Percentiles rank a stretch among this genome's conserved stretches.
phyloP scores from a whole-genome alignment of 2,888 invertebrate species.

The Parapristionchus giblindavisi region DNA sequence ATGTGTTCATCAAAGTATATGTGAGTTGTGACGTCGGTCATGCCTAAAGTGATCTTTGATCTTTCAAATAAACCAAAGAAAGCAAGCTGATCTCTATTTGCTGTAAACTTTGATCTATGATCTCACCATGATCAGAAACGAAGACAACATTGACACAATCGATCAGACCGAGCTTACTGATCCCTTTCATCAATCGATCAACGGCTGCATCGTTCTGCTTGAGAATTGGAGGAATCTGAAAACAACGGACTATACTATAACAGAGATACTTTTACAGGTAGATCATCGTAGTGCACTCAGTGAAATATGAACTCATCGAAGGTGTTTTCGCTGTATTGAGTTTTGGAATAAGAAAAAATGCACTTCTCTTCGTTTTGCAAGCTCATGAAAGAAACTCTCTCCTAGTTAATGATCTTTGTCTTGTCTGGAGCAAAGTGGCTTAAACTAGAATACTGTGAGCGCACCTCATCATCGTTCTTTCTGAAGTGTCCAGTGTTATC shows the following conservation, averaged over 20 bases:
- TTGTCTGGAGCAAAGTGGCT: too few relatives aligned
- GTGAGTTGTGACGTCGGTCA: conserved; percentile 34
- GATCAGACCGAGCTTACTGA: conserved; percentile 44
- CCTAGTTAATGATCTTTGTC: too few relatives aligned
- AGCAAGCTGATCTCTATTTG: not conserved
- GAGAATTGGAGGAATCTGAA: conserved; percentile 9
- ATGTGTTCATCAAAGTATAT: conserved; percentile 52
- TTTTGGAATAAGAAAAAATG: too few relatives aligned
- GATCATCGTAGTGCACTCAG: too few relatives aligned
- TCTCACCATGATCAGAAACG: conserved; percentile 63
- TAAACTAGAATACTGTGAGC: too few relatives aligned
- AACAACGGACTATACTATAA: too few relatives aligned
- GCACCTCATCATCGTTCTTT: conserved; percentile 18
- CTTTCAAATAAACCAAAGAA: not conserved
- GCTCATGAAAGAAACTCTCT: too few relatives aligned
- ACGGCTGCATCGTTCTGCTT: conserved; percentile 17
- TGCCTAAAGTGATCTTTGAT: too few relatives aligned
- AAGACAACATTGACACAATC: conserved; percentile 64
- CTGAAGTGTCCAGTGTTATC: conserved; percentile 38
- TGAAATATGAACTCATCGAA: too few relatives aligned
- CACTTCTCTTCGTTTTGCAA: too few relatives aligned
- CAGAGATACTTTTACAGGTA: too few relatives aligned
- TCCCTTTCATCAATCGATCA: conserved; percentile 12
- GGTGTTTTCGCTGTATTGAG: too few relatives aligned
- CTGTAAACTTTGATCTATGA: not conserved